These are phyloP conservation scores for Plecturocebus donacophilus DNA, from an alignment of 2,113 vertebrate genomes.

Conservation along the genomic window DNA sequence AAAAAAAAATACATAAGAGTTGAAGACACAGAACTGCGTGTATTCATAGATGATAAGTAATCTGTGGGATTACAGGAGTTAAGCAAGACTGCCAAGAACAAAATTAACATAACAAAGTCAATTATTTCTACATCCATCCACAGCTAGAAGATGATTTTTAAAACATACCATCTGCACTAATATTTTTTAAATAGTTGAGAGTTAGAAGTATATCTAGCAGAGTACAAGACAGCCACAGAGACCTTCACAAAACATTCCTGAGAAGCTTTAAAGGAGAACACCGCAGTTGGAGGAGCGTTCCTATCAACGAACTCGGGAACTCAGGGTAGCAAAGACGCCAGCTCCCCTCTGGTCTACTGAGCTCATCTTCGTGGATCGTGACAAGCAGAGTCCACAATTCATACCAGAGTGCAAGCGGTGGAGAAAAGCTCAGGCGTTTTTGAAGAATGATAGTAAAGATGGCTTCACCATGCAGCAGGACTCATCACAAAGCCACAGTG, in stretches of 20 bases:
- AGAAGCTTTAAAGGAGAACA: background rate
- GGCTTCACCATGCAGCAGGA: no score
- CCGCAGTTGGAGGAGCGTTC: rapidly evolving
- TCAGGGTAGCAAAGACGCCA: rapidly evolving
- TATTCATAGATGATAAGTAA: background rate
- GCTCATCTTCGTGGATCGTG: background rate
- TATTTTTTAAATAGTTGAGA: background rate
- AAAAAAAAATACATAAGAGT: background rate
- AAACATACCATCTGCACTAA: background rate
- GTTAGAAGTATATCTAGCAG: background rate
- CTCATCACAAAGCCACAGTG: no score
- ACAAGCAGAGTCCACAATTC: background rate
- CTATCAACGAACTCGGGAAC: rapidly evolving
- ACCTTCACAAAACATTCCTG: background rate
- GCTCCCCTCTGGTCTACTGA: no score
- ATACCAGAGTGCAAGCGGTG: rapidly evolving
- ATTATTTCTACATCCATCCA: background rate
- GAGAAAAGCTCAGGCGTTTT: rapidly evolving
- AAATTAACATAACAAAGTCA: background rate
- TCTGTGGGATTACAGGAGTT: background rate
- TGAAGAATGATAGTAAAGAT: no score
- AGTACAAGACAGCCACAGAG: background rate
- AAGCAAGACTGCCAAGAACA: background rate
- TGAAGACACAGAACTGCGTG: no score
- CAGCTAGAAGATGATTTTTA: background rate